Base-by-base conservation (phyloP, 2,888 invertebrate genomes). In the Lithodes maja region DNA sequence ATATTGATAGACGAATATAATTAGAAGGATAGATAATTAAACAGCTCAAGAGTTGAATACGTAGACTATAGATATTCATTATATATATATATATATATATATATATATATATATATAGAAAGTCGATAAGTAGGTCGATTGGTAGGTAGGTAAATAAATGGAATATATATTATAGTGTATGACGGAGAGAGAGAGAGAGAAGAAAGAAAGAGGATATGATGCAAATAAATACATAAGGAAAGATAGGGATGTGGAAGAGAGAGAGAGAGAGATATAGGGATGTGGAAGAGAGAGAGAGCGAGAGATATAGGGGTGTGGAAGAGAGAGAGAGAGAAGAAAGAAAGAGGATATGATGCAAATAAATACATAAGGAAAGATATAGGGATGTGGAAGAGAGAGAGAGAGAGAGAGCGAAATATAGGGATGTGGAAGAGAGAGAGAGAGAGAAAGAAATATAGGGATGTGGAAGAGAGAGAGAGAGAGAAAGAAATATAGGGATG, bases 171-270 rank as follows among this genome's bases (percentile, higher is more conserved):
- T 33, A 33, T 33, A 33, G 33, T 33, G 33, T 33, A 33, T 33
- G 33, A 33, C 33, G 55, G 78, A 52, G 52, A 52, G 78, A 78
- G 78, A 78, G 15, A 9, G 55, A 54, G 81, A 81, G 82, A 68
- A 15, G 33, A 7, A 68, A 61, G 49, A 53, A 15, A 54, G 54
- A 3, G 79, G 53, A n/a, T 7, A 79, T 9, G 61, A 3, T 61
- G 61, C 3, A 3, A 61, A 61, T 9, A 78, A 49, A 50, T 3
- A 78, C 5, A 12, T 7, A 50, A n/a, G 50, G 50, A 78, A 12
- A 15, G 50, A 50, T 7, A 78, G 9, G 78, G 49, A 50, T 7
- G 49, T 7, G 52, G 49, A 50, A 50, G 50, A 78, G 15, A 17
- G 50, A 3, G 50, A 78, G 78, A 49, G 52, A 78, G 78, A 50